A percentile compares a stretch with the other conserved stretches of the same genome.
These are phyloP conservation scores for Lepidostoma basale DNA, from an alignment of 1,140 invertebrate genomes.

Conservation along the genomic window DNA sequence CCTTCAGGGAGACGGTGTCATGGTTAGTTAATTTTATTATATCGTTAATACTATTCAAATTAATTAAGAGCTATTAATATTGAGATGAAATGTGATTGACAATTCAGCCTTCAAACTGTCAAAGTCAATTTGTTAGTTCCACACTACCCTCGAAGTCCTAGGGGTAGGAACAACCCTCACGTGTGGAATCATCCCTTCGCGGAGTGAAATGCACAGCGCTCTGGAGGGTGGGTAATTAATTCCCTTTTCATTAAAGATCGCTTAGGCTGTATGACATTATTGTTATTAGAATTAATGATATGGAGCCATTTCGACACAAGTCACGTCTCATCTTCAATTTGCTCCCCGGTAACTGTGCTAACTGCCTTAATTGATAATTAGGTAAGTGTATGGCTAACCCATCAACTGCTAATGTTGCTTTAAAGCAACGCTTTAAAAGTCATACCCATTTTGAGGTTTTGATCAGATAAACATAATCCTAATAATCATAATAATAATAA, in stretches of 20 bases:
- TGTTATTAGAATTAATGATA: background rate
- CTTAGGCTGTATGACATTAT: background rate
- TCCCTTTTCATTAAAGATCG: constrained; percentile 3
- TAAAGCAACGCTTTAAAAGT: too few species aligned
- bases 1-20: too few species aligned
- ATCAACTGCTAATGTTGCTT: too few species aligned
- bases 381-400: too few species aligned
- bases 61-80: too few species aligned
- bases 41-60: too few species aligned
- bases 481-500: too few species aligned
- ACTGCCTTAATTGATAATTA: too few species aligned
- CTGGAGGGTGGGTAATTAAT: constrained; percentile 5
- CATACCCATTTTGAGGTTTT: too few species aligned
- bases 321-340: background rate
- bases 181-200: background rate
- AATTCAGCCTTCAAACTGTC: background rate
- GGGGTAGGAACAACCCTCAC: background rate
- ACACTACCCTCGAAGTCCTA: background rate
- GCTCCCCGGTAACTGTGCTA: background rate
- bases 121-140: background rate
- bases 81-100: too few species aligned
- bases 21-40: too few species aligned
- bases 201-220: background rate
- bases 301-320: background rate
- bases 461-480: too few species aligned